A percentile compares a stretch with the other conserved stretches of the same genome.
Evolutionary conservation across 2,797 vertebrate genomes (phyloP).

Genomic region (Lutjanus argentimaculatus): DNA sequence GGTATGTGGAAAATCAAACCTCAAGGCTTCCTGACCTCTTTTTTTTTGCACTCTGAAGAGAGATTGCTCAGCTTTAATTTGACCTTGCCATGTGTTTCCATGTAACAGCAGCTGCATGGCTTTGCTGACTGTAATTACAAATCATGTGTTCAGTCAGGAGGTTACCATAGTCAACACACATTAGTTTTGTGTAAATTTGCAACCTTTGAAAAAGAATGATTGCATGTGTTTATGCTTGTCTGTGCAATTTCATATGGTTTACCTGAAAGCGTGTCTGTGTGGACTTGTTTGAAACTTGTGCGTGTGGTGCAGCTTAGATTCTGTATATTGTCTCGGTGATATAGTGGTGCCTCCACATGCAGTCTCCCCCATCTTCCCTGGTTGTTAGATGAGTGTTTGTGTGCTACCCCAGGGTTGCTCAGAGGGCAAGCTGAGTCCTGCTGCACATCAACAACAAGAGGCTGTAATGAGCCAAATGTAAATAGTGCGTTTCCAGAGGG

Average conservation of each 20-base stretch:
- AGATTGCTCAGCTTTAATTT: conserved; percentile 57
- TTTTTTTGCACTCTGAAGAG: conserved; percentile 37
- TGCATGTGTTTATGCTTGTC: conserved; percentile 13
- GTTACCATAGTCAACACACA: conserved; percentile 41
- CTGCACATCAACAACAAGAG: conserved; percentile 78
- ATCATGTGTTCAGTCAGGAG: conserved; percentile 49
- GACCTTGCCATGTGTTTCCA: conserved; percentile 61
- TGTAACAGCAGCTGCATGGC: conserved; percentile 47
- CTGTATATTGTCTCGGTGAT: conserved; percentile 20
- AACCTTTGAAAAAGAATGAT: conserved; percentile 22
- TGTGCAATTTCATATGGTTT: background rate
- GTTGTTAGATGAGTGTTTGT: conserved; percentile 72
- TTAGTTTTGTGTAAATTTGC: conserved; percentile 33
- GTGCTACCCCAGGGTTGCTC: conserved; percentile 76
- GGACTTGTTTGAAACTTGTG: background rate
- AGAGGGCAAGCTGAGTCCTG: conserved; percentile 77
- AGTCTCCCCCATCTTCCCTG: conserved; percentile 15
- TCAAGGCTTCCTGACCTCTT: conserved; percentile 33
- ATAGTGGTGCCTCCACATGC: conserved; percentile 22
- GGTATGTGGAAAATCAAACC: conserved; percentile 59
- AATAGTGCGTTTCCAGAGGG: conserved; percentile 79
- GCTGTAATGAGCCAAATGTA: conserved; percentile 81
- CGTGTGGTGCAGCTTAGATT: background rate
- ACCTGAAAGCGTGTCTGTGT: background rate
- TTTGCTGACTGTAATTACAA: conserved; percentile 60